A percentile compares a stretch with the other conserved stretches of the same genome.
These are phyloP conservation scores for Melanaphis sacchari DNA, from an alignment of 1,140 invertebrate genomes.

Conservation along the genomic window DNA sequence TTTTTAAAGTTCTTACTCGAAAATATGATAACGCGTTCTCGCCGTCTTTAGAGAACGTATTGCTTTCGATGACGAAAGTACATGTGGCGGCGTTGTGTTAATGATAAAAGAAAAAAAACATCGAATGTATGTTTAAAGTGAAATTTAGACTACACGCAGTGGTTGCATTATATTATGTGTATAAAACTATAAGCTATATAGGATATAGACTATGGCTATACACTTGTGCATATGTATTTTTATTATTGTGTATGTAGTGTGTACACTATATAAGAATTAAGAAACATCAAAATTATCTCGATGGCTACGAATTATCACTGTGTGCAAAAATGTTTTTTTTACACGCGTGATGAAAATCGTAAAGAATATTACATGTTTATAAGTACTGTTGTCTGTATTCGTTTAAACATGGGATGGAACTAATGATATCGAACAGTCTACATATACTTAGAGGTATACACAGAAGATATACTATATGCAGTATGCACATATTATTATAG, in stretches of 20 bases:
- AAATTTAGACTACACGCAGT: background rate
- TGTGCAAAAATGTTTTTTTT: background rate
- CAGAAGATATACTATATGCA: background rate
- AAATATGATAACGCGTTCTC: conserved; percentile 18
- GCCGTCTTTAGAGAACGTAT: background rate
- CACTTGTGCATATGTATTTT: background rate
- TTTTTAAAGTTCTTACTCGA: conserved; percentile 6
- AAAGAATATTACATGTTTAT: background rate
- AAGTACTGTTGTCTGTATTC: background rate
- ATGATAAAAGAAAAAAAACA: background rate
- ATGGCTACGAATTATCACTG: background rate
- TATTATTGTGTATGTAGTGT: background rate
- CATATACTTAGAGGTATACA: background rate
- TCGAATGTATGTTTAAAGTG: background rate
- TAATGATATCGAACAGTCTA: background rate
- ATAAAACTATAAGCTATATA: background rate
- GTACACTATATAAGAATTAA: background rate
- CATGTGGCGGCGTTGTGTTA: too few species aligned
- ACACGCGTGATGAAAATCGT: background rate
- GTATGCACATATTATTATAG: background rate
- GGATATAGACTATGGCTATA: background rate
- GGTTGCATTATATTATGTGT: background rate
- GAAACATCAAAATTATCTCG: background rate
- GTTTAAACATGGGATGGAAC: conserved; percentile 1
- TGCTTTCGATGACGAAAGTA: conserved; percentile 30